Conservation (phyloP, 2,888 invertebrate species). For the Ophioninae sp. region DNA sequence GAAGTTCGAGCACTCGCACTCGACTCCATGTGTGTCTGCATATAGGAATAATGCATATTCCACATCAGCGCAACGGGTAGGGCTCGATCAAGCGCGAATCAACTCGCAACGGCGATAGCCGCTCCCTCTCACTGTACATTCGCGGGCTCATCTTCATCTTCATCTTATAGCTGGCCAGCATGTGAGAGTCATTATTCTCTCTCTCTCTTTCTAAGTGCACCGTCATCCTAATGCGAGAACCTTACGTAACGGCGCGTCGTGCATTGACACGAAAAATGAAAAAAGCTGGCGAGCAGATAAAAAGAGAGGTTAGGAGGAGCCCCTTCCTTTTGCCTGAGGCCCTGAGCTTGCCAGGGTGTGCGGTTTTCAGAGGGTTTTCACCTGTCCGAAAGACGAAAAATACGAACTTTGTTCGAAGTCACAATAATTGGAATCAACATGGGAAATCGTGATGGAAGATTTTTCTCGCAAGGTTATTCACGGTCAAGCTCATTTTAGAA, state of each 20-base stretch:
- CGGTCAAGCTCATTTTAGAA: too few species aligned
- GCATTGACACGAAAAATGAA: slow-evolving; percentile 49
- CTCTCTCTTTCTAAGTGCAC: slow-evolving; percentile 52
- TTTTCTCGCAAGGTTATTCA: neutral
- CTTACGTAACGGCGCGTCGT: slow-evolving; percentile 64
- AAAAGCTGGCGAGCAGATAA: slow-evolving; percentile 24
- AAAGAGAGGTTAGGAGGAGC: neutral
- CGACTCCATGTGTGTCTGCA: slow-evolving; percentile 25
- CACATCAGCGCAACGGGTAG: slow-evolving; percentile 67
- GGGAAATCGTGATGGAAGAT: too few species aligned
- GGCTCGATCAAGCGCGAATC: slow-evolving; percentile 61
- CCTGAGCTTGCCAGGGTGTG: neutral
- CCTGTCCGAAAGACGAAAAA: neutral
- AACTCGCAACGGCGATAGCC: slow-evolving; percentile 55
- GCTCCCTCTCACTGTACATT: slow-evolving; percentile 54
- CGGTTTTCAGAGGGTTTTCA: neutral
- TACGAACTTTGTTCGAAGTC: neutral
- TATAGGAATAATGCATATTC: slow-evolving; percentile 46
- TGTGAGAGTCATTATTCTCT: slow-evolving; percentile 61
- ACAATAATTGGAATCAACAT: too few species aligned
- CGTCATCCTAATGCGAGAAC: slow-evolving; percentile 28
- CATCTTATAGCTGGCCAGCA: slow-evolving; percentile 37
- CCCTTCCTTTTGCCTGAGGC: slow-evolving; percentile 24
- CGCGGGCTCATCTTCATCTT: slow-evolving; percentile 60
- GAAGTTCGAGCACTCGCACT: slow-evolving; percentile 71